Evolutionary conservation across 2,113 vertebrate genomes (phyloP).

Genomic region (Podarcis muralis): DNA sequence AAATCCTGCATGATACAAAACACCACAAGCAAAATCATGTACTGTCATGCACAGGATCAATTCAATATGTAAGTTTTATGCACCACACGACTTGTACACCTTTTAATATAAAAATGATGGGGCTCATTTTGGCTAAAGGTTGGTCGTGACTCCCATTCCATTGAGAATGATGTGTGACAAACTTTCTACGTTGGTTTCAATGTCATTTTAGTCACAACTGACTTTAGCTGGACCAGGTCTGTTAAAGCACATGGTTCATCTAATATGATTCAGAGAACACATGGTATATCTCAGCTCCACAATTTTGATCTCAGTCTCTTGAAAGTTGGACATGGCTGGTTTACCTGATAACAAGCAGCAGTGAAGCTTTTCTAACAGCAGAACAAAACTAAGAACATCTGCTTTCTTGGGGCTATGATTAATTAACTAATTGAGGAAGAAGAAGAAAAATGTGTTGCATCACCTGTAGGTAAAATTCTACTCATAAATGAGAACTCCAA

Average conservation of each 20-base stretch:
- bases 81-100: too few species aligned
- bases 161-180: background rate
- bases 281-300: too few species aligned
- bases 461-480: background rate
- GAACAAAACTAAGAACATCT: background rate
- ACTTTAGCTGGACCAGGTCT: background rate
- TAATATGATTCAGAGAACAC: background rate
- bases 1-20: slow-evolving; percentile 66
- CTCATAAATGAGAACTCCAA: background rate
- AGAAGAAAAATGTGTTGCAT: background rate
- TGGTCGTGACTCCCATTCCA: too few species aligned
- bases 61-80: background rate
- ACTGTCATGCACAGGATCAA: background rate
- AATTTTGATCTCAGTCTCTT: too few species aligned
- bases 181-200: background rate
- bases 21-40: background rate
- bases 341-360: too few species aligned
- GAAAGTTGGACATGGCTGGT: too few species aligned
- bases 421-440: background rate
- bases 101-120: too few species aligned
- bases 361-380: background rate
- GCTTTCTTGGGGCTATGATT: background rate
- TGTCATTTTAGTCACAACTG: background rate
- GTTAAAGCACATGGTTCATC: background rate
- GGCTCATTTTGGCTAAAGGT: too few species aligned